Percentiles rank a stretch among this genome's conserved stretches.
phyloP scores from a whole-genome alignment of 2,888 invertebrate species.

The Xestobium rufovillosum region DNA sequence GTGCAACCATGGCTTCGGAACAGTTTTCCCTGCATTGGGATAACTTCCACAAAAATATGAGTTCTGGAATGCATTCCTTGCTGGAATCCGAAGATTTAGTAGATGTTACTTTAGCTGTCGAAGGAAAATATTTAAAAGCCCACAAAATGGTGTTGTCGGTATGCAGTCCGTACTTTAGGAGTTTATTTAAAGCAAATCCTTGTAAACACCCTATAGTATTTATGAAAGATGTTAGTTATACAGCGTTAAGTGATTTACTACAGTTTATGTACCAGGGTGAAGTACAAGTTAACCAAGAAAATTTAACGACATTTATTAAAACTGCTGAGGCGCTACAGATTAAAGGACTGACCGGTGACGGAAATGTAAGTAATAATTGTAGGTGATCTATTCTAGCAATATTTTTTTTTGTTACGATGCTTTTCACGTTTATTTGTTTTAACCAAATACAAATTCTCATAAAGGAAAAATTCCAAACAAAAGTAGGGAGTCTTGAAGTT shows the following conservation, averaged over 20 bases:
- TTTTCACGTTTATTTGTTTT: conserved; percentile 2
- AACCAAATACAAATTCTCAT: neutral
- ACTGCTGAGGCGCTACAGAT: conserved; percentile 43
- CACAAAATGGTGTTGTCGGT: conserved; percentile 65
- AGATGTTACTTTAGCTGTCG: conserved; percentile 43
- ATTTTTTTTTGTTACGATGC: neutral
- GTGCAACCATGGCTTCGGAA: conserved; percentile 52
- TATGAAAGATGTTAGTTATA: conserved; percentile 52
- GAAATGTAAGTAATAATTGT: conserved; percentile 38
- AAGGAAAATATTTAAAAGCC: conserved; percentile 58
- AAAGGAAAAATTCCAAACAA: neutral
- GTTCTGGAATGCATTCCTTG: conserved; percentile 54
- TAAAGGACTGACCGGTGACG: conserved; percentile 41
- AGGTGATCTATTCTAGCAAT: neutral
- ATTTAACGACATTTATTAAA: conserved; percentile 41
- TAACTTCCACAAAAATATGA: conserved; percentile 63
- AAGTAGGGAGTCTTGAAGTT: too few species aligned
- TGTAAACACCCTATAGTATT: conserved; percentile 59
- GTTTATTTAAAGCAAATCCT: conserved; percentile 58
- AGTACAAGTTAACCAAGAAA: conserved; percentile 43
- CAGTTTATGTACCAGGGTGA: conserved; percentile 57
- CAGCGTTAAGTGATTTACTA: conserved; percentile 49
- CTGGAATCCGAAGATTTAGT: conserved; percentile 41
- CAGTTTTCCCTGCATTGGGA: conserved; percentile 67
- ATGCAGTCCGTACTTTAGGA: conserved; percentile 65